Base-by-base conservation (phyloP, 2,797 vertebrate genomes). In the Galaxias olidus region DNA sequence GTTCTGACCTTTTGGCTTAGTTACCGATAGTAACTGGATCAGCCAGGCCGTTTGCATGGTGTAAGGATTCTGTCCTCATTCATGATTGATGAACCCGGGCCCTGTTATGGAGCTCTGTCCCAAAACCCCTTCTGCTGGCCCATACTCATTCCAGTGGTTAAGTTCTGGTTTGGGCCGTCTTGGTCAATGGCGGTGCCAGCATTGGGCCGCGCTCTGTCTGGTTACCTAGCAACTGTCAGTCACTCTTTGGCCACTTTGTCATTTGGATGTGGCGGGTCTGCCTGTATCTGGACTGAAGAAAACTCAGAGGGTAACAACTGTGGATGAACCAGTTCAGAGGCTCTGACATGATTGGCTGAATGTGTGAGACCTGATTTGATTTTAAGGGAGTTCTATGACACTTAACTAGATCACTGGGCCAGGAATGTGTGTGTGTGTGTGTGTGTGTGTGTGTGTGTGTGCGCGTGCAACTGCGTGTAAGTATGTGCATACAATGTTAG, bases 1-100 rank as follows among this genome's bases (percentile, higher is more conserved):
- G 70, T 71, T 76, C 59, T 49, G 77, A 77, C 68, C 63, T 77
- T 73, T 71, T 83, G 77, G 71, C 78, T 84, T 87, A 87, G 74
- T 83, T 86, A 86, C 85, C 30, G 80, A 74, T 80, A 68, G 85
- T 87, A 88, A 89, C 82, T 42, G 65, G 80, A 87, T 76, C 83
- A 47, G 60, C 69, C 67, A 11, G 61, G 11, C 63, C 66, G 61
- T 67, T 74, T 71, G 71, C 77, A 59, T 73, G 42, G 56, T 82
- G 82, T 86, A 85, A 81, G 79, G 84, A 86, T 83, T 86, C 78
- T 80, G 78, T 80, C 79, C 68, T 87, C 82, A 81, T 84, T 50
- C 84, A 87, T 87, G 82, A 84, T 84, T 86, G 64, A 87, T 78
- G 71, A 63, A 70, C 71, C 66, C 10, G 47, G 46, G 48, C 59